These are phyloP conservation scores for Tetramorium bicarinatum DNA, from an alignment of 2,888 invertebrate genomes.

Conservation along the genomic window DNA sequence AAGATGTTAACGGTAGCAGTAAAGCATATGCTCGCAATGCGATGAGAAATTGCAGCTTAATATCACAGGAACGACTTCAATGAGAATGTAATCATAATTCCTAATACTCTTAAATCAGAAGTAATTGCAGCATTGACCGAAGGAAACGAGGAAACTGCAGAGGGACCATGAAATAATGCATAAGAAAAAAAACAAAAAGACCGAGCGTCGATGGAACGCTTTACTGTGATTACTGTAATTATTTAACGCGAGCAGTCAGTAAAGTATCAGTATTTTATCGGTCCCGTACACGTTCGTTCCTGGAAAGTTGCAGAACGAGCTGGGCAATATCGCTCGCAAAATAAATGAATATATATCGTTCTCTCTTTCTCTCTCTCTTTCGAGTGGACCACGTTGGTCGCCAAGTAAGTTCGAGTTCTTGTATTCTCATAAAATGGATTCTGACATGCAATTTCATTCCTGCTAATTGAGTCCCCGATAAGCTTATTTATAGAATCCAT, in stretches of 20 bases:
- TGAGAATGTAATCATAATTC: constrained; percentile 4
- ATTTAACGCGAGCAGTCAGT: background rate
- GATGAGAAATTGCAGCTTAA: background rate
- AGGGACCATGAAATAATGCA: background rate
- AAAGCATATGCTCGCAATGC: background rate
- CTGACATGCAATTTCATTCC: constrained; percentile 3
- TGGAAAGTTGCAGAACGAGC: constrained; percentile 10
- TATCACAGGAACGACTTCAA: background rate
- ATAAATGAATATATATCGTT: background rate
- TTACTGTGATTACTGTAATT: constrained; percentile 27
- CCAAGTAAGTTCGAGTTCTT: background rate
- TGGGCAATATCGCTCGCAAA: constrained; percentile 10
- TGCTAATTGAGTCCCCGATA: constrained; percentile 5
- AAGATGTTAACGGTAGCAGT: constrained; percentile 16
- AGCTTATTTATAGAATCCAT: background rate
- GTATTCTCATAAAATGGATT: constrained; percentile 19
- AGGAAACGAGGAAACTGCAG: background rate
- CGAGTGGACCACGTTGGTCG: background rate
- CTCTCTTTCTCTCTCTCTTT: background rate
- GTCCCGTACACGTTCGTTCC: background rate
- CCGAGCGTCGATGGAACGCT: background rate
- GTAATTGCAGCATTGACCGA: background rate
- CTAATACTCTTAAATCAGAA: background rate
- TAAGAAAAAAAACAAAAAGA: background rate
- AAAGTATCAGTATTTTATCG: constrained; percentile 20